These are phyloP conservation scores for Rhagophthalmus giganteus DNA, from an alignment of 2,888 invertebrate species.

Conservation along the genomic window DNA sequence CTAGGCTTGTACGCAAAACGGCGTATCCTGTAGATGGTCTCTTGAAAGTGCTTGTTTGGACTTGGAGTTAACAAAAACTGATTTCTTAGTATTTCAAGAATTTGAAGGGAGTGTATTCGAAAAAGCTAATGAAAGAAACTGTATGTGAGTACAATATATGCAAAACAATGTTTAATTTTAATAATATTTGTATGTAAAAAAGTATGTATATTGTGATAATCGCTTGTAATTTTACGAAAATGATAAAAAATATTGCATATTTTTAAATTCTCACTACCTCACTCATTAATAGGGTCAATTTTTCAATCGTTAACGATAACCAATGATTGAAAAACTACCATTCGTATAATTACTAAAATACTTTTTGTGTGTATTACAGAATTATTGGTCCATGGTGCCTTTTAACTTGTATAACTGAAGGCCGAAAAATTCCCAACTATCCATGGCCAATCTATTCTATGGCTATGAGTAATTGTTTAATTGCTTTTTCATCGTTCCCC, in stretches of 20 bases:
- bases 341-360: no score
- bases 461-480: constrained; percentile 74
- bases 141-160: constrained; percentile 78
- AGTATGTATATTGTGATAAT: no score
- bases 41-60: constrained; percentile 62
- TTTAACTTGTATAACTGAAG: constrained; percentile 71
- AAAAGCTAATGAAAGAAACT: constrained; percentile 64
- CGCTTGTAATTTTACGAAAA: no score
- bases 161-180: no score
- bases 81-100: constrained; percentile 77
- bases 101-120: constrained; percentile 76
- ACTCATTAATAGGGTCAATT: no score
- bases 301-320: no score
- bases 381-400: constrained; percentile 83
- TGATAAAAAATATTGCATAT: no score
- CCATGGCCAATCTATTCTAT: constrained; percentile 77
- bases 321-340: no score
- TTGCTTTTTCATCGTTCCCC: constrained; percentile 64
- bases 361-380: constrained; percentile 64
- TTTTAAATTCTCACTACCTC: no score
- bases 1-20: constrained; percentile 57
- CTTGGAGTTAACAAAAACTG: constrained; percentile 63
- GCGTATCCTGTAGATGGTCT: constrained; percentile 67
- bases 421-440: constrained; percentile 73
- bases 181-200: no score